Conservation (phyloP, 1,140 invertebrate species). For the Zophobas atratus region DNA sequence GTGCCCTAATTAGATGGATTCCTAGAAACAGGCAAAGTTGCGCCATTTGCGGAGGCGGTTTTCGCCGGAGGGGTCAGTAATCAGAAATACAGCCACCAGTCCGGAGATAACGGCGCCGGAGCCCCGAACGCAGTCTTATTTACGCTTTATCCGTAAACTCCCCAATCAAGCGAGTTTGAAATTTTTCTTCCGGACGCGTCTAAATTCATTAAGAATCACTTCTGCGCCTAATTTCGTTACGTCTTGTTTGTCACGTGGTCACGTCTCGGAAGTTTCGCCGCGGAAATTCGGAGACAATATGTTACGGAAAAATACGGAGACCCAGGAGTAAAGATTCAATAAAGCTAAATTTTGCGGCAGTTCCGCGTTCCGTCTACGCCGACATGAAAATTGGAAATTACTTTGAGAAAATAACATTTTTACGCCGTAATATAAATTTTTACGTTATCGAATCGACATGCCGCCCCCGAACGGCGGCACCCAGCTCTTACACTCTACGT, state of each 20-base stretch:
- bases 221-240: background rate
- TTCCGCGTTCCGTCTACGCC: background rate
- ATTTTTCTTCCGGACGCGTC: background rate
- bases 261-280: background rate
- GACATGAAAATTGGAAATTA: conserved; percentile 31
- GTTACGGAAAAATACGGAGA: background rate
- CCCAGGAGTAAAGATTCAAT: conserved; percentile 5
- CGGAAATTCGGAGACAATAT: background rate
- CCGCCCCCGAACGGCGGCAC: background rate
- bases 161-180: background rate
- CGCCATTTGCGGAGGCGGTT: conserved; percentile 7
- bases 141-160: no score
- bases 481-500: no score
- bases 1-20: conserved; percentile 46
- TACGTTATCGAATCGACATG: conserved; percentile 8
- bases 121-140: no score
- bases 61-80: background rate
- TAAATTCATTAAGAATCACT: conserved; percentile 16
- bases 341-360: conserved; percentile 10
- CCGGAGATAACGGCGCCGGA: background rate
- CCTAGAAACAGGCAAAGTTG: conserved; percentile 30
- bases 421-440: conserved; percentile 32
- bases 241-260: background rate
- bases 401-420: conserved; percentile 26
- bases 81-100: conserved; percentile 15